Base-by-base conservation (phyloP, 2,113 vertebrate genomes). In the Lichenostomus cassidix region DNA sequence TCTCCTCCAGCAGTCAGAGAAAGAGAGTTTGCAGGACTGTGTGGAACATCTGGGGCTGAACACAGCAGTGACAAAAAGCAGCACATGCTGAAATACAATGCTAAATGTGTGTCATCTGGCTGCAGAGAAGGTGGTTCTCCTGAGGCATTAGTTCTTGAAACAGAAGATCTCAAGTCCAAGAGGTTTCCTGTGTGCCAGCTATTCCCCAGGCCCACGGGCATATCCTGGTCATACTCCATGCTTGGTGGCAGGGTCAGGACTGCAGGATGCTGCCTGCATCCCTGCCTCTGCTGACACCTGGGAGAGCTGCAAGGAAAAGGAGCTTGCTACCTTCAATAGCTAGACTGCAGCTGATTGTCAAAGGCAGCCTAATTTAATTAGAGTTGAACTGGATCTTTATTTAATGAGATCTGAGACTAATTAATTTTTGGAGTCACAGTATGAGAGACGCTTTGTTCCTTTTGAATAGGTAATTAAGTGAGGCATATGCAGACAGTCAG, bases 341-440 rank as follows among this genome's bases (percentile, higher is more conserved):
- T 39, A 83, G 52, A 41, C 22, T 90, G 90, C 31, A 96, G 74
- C 83, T 94, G 93, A 89, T 58, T 94, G 86, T 96, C 94, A 97
- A 95, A 97, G 74, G 94, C 95, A 97, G 95, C 69, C 90, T 97
- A 97, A 97, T 97, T 97, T 97, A 97, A 97, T 97, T 97, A 97
- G 81, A 83, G 33, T 79, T 96, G 91, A 96, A 95, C 62, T 91
- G 89, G 92, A 97, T 96, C 94, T 95, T 95, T 97, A 95, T 92
- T 96, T 97, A 98, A 97, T 97, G 97, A 98, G 95, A 96, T 94
- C 85, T 96, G 89, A 96, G 91, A 76, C 87, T 94, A 97, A 97
- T 97, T 98, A 98, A 95, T 97, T 96, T 96, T 96, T 89, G 93
- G 95, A 98, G 88, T 97, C 91, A 95, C 93, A 90, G 94, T 95